Evolutionary conservation across 2,888 invertebrate genomes (phyloP).

Genomic region (Drosophila kambysellisi): DNA sequence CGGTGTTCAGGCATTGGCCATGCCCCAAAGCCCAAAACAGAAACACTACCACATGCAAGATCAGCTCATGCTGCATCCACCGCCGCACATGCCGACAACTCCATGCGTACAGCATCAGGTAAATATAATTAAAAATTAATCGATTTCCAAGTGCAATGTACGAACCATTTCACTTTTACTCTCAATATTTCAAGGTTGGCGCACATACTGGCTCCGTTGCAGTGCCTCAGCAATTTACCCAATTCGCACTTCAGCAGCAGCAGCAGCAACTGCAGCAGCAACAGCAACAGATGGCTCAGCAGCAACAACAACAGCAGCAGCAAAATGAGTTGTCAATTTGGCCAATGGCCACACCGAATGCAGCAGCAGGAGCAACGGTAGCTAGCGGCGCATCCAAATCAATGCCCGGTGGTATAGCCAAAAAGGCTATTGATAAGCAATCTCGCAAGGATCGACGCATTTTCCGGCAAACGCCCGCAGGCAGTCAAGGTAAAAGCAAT

Average conservation of each 20-base stretch:
- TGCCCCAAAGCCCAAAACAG: conserved; percentile 78
- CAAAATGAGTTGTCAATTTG: conserved; percentile 72
- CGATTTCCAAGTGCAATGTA: background rate
- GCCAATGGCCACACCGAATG: conserved; percentile 68
- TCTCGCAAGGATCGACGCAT: conserved; percentile 85
- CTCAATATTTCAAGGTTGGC: conserved; percentile 85
- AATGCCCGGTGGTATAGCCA: conserved; percentile 84
- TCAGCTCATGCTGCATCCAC: conserved; percentile 75
- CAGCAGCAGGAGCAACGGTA: conserved; percentile 57
- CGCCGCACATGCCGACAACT: conserved; percentile 82
- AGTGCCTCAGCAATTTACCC: conserved; percentile 75
- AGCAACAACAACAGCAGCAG: conserved; percentile 58
- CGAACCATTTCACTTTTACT: background rate
- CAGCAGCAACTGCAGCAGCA: conserved; percentile 66
- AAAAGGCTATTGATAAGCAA: conserved; percentile 84
- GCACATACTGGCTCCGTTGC: conserved; percentile 86
- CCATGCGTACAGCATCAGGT: conserved; percentile 80
- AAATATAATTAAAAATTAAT: background rate
- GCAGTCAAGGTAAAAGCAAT: conserved; percentile 83
- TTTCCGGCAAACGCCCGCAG: conserved; percentile 84
- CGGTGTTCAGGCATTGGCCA: conserved; percentile 67
- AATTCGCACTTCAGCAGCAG: conserved; percentile 65
- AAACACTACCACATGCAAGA: conserved; percentile 77
- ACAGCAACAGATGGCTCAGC: conserved; percentile 49
- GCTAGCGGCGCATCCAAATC: conserved; percentile 62